Evolutionary conservation across 2,797 vertebrate species (phyloP).

Genomic region (Squalus acanthias): DNA sequence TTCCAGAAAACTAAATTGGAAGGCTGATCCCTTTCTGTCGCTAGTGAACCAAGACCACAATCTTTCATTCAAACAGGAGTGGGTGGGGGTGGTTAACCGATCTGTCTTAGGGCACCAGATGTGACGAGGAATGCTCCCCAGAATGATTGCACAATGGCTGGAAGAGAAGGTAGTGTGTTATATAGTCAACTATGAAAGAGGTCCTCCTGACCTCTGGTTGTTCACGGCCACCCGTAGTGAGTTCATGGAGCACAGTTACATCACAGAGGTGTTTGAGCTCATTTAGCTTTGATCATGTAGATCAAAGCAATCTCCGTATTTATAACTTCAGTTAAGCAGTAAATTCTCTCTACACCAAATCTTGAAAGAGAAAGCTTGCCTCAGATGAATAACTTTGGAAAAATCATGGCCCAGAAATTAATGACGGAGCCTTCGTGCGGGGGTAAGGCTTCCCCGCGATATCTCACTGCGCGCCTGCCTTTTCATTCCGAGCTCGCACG

Average conservation of each 20-base stretch:
- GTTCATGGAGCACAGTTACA: neutral
- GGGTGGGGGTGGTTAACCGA: neutral
- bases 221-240: neutral
- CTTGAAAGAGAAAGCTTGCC: neutral
- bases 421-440: too few species aligned
- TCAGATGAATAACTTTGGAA: neutral
- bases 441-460: too few species aligned
- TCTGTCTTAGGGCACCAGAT: neutral
- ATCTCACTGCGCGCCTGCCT: too few species aligned
- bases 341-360: neutral
- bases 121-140: neutral
- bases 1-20: constrained; percentile 2
- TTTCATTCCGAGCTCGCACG: too few species aligned
- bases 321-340: neutral
- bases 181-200: neutral
- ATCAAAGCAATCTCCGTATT: constrained; percentile 22
- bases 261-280: neutral
- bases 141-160: neutral
- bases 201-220: neutral
- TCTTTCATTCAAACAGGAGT: neutral
- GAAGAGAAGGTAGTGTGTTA: neutral
- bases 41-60: too few species aligned
- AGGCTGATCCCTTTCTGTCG: neutral
- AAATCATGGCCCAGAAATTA: neutral
- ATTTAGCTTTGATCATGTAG: constrained; percentile 3